These are phyloP conservation scores for Drosophila demipolita DNA, from an alignment of 2,888 invertebrate species.

Conservation along the genomic window DNA sequence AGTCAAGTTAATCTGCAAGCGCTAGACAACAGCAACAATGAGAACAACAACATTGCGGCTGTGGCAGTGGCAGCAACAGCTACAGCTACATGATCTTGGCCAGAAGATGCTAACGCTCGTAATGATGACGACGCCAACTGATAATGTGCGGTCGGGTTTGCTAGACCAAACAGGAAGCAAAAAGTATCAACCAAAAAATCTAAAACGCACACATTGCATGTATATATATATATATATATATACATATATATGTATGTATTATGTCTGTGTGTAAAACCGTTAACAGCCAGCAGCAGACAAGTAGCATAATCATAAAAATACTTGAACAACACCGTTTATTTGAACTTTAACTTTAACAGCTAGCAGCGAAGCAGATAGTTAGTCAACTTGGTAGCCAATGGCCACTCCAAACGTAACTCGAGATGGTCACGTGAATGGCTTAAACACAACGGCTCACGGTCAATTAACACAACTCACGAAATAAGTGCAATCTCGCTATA, in stretches of 20 bases:
- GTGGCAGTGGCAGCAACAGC: conserved; percentile 11
- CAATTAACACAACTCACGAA: conserved; percentile 1
- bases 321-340: conserved; percentile 69
- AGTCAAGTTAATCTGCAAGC: conserved; percentile 44
- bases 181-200: conserved; percentile 61
- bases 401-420: conserved; percentile 18
- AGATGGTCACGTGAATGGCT: conserved; percentile 38
- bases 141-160: conserved; percentile 47
- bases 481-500: not conserved
- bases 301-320: conserved; percentile 75
- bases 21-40: conserved; percentile 24
- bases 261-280: conserved; percentile 52
- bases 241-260: not conserved
- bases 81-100: conserved; percentile 62
- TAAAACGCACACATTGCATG: conserved; percentile 26
- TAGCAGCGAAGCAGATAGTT: conserved; percentile 24
- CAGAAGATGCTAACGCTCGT: conserved; percentile 56
- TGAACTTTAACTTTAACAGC: conserved; percentile 74
- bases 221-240: too few species aligned
- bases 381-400: conserved; percentile 46
- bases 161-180: conserved; percentile 71
- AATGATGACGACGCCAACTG: conserved; percentile 50
- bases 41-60: conserved; percentile 20
- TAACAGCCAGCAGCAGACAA: conserved; percentile 61
- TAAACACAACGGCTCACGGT: conserved; percentile 17